phyloP scores from a whole-genome alignment of 2,113 vertebrate genomes.

The Drymodes brunneopygia region DNA sequence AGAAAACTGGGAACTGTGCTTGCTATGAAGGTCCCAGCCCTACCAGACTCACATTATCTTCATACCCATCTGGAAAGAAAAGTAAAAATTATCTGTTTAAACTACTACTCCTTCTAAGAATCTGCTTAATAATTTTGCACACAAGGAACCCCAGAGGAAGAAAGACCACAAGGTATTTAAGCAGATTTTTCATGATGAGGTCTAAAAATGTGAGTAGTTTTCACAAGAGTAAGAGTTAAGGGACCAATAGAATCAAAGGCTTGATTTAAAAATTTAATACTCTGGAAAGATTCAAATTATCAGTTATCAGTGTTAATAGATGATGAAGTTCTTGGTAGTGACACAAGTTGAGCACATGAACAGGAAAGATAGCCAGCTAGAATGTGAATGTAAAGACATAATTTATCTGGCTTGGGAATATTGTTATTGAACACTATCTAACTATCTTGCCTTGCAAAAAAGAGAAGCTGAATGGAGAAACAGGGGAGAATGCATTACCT shows the following conservation, averaged over 20 bases:
- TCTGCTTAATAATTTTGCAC: background rate
- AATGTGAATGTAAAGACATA: background rate
- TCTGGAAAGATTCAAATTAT: background rate
- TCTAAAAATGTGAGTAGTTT: accelerated
- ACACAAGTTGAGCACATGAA: background rate
- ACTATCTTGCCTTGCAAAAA: background rate
- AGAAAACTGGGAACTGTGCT: background rate
- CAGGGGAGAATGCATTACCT: background rate
- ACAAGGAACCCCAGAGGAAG: background rate
- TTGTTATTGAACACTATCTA: background rate
- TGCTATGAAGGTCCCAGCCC: background rate
- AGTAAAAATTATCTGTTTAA: background rate
- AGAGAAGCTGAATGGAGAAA: background rate
- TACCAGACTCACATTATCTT: background rate
- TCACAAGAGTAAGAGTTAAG: background rate
- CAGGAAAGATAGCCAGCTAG: background rate
- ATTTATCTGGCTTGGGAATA: background rate
- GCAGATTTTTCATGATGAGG: background rate
- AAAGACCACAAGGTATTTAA: background rate
- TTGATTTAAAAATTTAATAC: background rate
- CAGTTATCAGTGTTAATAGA: background rate
- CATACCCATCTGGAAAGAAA: background rate
- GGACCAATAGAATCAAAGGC: background rate
- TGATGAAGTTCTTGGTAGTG: background rate
- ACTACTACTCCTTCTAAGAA: background rate